Evolutionary conservation across 2,113 vertebrate genomes (phyloP), one percentile per base, ranked within the genome.

Genomic region (Crotalus viridis): DNA sequence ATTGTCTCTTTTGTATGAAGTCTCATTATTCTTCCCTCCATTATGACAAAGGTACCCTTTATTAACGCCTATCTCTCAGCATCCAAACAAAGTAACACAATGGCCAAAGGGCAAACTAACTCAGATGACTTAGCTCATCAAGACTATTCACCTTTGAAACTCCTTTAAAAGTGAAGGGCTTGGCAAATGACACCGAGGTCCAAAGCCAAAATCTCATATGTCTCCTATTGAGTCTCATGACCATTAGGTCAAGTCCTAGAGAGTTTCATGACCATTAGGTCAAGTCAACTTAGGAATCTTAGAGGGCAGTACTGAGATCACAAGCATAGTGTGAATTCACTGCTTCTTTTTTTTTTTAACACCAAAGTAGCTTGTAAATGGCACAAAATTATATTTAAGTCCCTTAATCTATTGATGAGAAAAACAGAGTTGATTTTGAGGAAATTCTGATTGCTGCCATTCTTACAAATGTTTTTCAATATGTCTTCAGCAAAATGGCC

Each of bases 401-500:
- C 91, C 87, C 88, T 88, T 89, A 85, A 46, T n/a, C 92, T 6
- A 4, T 92, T n/a, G 59, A 92, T 93, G 57, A 92, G 10, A 93
- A 92, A 85, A 7, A 69, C 64, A 81, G 74, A 87, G 54, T 88
- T 81, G 91, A 7, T 95, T 85, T 87, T 52, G 48, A 93, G 17
- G n/a, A 94, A 85, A 92, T 10, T 89, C 43, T 91, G 21, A 87
- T 43, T 94, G 48, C 59, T 91, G 0, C 95, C 69, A 96, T 96
- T 33, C 1, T 57, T 95, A 89, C 94, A 95, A 88, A 94, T 39
- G 74, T 94, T 94, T 94, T 95, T 93, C 43, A 33, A 6, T 91
- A 92, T 91, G 52, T 2, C 56, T 39, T 87, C 22, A 92, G 94
- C 22, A 94, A 94, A 94, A 96, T 92, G 89, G 3, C 46, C 6